Evolutionary conservation across 2,888 invertebrate genomes (phyloP).

Genomic region (Azorinus chamasolen): DNA sequence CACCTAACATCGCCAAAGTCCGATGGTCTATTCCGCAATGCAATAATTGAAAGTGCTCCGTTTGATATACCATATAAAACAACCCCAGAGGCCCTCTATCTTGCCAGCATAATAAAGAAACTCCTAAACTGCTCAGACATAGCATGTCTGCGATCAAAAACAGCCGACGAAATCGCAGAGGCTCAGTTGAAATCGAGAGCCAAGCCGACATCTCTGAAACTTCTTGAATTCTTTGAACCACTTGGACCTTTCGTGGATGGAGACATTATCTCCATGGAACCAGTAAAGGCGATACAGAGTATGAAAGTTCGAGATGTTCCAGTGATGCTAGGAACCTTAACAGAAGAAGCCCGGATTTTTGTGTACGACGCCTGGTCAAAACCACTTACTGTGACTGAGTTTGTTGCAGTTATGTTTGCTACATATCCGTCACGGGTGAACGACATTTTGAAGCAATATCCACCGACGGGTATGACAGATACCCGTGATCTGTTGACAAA

Average conservation of each 20-base stretch:
- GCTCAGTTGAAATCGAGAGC: slow-evolving; percentile 67
- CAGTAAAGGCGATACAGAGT: slow-evolving; percentile 62
- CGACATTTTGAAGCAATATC: slow-evolving; percentile 63
- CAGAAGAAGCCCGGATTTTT: slow-evolving; percentile 77
- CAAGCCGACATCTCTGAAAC: slow-evolving; percentile 72
- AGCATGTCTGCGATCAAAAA: slow-evolving; percentile 67
- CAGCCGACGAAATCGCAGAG: slow-evolving; percentile 72
- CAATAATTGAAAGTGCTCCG: slow-evolving; percentile 72
- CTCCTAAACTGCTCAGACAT: slow-evolving; percentile 67
- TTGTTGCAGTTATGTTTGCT: slow-evolving; percentile 62
- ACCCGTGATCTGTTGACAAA: slow-evolving; percentile 42
- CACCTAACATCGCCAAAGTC: slow-evolving; percentile 64
- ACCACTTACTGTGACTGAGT: slow-evolving; percentile 56
- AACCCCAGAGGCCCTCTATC: slow-evolving; percentile 64
- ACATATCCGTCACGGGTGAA: slow-evolving; percentile 62
- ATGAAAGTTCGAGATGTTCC: slow-evolving; percentile 67
- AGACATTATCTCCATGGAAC: slow-evolving; percentile 69
- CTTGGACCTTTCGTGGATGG: slow-evolving; percentile 79
- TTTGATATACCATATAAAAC: slow-evolving; percentile 71
- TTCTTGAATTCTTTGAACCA: slow-evolving; percentile 80
- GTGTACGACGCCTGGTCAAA: slow-evolving; percentile 74
- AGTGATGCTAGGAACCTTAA: slow-evolving; percentile 73
- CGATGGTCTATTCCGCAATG: slow-evolving; percentile 59
- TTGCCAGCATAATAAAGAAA: slow-evolving; percentile 64
- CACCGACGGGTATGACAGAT: slow-evolving; percentile 46